A percentile compares a stretch with the other conserved stretches of the same genome.
Evolutionary conservation across 2,113 vertebrate genomes (phyloP).

Genomic region (Poecile atricapillus): DNA sequence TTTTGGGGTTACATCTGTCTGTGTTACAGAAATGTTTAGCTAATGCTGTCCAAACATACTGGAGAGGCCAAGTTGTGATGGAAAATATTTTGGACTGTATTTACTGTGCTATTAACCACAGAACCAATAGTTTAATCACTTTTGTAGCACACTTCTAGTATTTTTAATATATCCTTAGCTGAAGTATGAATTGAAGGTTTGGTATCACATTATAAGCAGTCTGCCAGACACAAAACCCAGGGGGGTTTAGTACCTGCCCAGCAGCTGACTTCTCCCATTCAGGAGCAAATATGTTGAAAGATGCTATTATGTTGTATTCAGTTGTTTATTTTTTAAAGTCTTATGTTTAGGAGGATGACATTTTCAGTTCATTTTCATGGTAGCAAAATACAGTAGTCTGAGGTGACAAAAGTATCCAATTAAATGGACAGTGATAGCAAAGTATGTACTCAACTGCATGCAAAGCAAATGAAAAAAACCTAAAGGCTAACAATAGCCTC

Average conservation of each 20-base stretch:
- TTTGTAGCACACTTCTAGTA: background rate
- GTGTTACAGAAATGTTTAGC: background rate
- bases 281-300: background rate
- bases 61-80: background rate
- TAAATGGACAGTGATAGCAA: background rate
- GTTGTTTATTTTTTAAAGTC: background rate
- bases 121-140: background rate
- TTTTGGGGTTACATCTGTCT: background rate
- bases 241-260: background rate
- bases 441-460: background rate
- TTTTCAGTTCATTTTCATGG: background rate
- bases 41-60: background rate
- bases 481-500: background rate
- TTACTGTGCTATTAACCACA: background rate
- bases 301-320: background rate
- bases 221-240: background rate
- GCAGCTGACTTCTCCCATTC: background rate
- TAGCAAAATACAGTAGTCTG: background rate
- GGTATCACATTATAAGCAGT: background rate
- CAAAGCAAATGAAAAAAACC: background rate
- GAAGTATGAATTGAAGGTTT: background rate
- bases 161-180: background rate
- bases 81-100: background rate
- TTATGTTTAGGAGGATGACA: background rate
- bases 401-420: background rate